Conservation (phyloP, 1,140 invertebrate species). For the Drosophila asahinai region DNA sequence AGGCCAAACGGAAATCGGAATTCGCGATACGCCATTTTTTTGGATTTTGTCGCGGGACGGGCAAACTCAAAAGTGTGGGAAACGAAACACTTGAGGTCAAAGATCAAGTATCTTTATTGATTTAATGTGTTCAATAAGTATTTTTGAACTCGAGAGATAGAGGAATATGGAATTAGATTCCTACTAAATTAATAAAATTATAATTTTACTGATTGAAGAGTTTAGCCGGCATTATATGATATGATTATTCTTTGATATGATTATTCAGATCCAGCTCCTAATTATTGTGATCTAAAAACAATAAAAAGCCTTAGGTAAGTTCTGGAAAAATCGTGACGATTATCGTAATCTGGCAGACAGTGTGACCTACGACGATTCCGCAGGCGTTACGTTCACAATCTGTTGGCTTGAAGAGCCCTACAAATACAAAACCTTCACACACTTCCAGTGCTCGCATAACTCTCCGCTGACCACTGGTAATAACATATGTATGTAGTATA, state of each 20-base stretch:
- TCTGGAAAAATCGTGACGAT: conserved; percentile 12
- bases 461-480: conserved; percentile 9
- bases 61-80: conserved; percentile 11
- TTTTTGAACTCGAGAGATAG: not conserved
- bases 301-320: not conserved
- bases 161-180: too few species aligned
- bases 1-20: conserved; percentile 19
- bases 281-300: too few species aligned
- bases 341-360: conserved; percentile 16
- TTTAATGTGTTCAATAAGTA: not conserved
- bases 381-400: conserved; percentile 14
- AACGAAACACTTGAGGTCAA: not conserved
- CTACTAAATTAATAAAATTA: too few species aligned
- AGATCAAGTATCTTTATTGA: conserved; percentile 9
- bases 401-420: conserved; percentile 30
- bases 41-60: not conserved
- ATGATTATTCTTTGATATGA: too few species aligned
- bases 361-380: conserved; percentile 28
- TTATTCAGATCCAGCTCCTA: too few species aligned
- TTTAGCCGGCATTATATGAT: too few species aligned
- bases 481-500: conserved; percentile 5
- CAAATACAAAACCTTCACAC: conserved; percentile 48
- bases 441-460: conserved; percentile 32
- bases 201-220: too few species aligned
- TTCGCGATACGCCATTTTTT: conserved; percentile 6